Evolutionary conservation across 2,888 invertebrate genomes (phyloP).

Genomic region (Beris morrisii): DNA sequence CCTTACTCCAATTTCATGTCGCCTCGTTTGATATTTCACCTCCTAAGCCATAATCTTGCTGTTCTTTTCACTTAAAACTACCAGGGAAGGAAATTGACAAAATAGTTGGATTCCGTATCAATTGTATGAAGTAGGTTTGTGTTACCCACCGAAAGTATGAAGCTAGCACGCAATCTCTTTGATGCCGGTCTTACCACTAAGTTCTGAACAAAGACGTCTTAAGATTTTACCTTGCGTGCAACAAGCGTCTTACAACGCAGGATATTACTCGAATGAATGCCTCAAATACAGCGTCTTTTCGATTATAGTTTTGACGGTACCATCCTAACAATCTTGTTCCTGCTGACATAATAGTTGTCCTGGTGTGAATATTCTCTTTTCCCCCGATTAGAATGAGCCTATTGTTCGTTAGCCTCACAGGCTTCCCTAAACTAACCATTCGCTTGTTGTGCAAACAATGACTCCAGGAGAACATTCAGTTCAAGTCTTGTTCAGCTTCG

Average conservation of each 20-base stretch:
- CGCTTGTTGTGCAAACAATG: conserved; percentile 44
- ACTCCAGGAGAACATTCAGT: conserved; percentile 32
- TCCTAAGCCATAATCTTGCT: conserved; percentile 25
- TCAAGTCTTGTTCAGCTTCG: not conserved
- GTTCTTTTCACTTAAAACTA: conserved; percentile 24
- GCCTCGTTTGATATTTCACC: conserved; percentile 30
- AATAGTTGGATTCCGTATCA: conserved; percentile 19
- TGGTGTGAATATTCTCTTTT: conserved; percentile 40
- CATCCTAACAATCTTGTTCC: conserved; percentile 43
- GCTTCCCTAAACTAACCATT: conserved; percentile 40
- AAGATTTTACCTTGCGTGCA: conserved; percentile 10
- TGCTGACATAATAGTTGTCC: conserved; percentile 44
- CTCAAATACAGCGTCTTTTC: not conserved
- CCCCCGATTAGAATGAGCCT: conserved; percentile 37
- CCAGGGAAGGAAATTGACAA: conserved; percentile 12
- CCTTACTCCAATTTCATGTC: conserved; percentile 18
- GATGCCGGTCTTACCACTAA: conserved; percentile 3
- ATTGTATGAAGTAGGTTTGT: conserved; percentile 7
- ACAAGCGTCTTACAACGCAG: not conserved
- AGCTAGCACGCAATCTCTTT: conserved; percentile 2
- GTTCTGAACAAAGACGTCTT: conserved; percentile 7
- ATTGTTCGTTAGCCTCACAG: conserved; percentile 41
- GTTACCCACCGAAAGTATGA: no score
- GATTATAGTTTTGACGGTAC: not conserved
- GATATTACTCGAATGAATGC: conserved; percentile 19